These are phyloP conservation scores for Marcusenius ussheri DNA, from an alignment of 2,113 vertebrate species.

Conservation along the genomic window DNA sequence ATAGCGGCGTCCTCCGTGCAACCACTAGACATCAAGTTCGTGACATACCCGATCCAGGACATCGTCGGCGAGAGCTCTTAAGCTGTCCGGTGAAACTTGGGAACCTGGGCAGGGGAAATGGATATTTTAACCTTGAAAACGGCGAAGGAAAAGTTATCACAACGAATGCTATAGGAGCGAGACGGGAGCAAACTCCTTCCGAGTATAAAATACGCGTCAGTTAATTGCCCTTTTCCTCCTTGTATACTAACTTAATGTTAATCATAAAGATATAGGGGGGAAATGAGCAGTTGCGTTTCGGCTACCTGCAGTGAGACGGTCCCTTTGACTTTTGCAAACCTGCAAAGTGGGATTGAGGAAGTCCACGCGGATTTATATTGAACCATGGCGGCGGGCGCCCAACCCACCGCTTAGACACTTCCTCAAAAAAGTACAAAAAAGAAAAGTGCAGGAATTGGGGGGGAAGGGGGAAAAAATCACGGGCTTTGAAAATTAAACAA, in stretches of 20 bases:
- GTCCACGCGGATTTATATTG: conserved; percentile 11
- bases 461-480: neutral
- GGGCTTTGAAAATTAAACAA: neutral
- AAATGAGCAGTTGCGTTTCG: neutral
- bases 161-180: neutral
- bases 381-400: neutral
- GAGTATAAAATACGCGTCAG: neutral
- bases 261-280: neutral
- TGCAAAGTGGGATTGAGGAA: conserved; percentile 7
- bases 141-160: neutral
- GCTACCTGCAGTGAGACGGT: neutral
- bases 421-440: neutral
- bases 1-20: conserved; percentile 56
- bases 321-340: neutral
- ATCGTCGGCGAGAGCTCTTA: conserved; percentile 24
- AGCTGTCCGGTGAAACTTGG: neutral
- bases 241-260: neutral
- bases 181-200: neutral
- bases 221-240: neutral
- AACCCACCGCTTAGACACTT: conserved; percentile 5
- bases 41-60: conserved; percentile 55
- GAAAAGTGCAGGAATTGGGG: neutral
- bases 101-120: neutral
- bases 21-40: conserved; percentile 47
- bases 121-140: neutral